These are phyloP conservation scores for Sussaba pulchella DNA, from an alignment of 2,888 invertebrate genomes.

Conservation along the genomic window DNA sequence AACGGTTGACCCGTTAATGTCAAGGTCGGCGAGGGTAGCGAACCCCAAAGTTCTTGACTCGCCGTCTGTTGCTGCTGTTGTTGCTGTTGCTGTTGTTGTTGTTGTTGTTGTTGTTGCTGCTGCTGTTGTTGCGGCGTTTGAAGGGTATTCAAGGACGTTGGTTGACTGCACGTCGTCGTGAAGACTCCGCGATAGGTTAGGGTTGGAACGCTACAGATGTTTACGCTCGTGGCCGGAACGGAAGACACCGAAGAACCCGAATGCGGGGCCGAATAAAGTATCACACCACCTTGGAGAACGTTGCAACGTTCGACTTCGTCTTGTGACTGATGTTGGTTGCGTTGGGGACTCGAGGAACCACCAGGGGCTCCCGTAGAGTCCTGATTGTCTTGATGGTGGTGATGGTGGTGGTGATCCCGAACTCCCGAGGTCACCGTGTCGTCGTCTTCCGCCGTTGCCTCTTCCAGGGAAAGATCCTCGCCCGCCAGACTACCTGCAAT, in stretches of 20 bases:
- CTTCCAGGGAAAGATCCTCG: slow-evolving; percentile 91
- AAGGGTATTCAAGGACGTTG: slow-evolving; percentile 88
- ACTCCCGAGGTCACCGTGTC: slow-evolving; percentile 77
- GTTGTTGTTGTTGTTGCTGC: slow-evolving; percentile 86
- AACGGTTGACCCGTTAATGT: slow-evolving; percentile 80
- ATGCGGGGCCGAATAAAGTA: slow-evolving; percentile 81
- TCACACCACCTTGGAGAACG: slow-evolving; percentile 81
- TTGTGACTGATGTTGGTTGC: slow-evolving; percentile 77
- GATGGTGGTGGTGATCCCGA: slow-evolving; percentile 84
- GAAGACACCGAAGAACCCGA: slow-evolving; percentile 75
- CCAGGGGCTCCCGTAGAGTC: slow-evolving; percentile 69
- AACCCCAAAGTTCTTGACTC: slow-evolving; percentile 83
- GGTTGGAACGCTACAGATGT: slow-evolving; percentile 84
- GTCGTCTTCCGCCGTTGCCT: slow-evolving; percentile 85
- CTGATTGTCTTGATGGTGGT: slow-evolving; percentile 84
- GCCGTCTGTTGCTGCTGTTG: slow-evolving; percentile 81
- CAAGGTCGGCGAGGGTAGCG: slow-evolving; percentile 81
- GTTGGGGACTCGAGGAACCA: slow-evolving; percentile 76
- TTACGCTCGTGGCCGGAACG: slow-evolving; percentile 79
- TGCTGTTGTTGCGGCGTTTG: slow-evolving; percentile 86
- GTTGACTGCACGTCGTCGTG: slow-evolving; percentile 88
- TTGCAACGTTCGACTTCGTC: slow-evolving; percentile 81
- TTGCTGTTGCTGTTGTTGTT: slow-evolving; percentile 82
- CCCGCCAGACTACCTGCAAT: slow-evolving; percentile 92
- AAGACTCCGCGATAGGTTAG: slow-evolving; percentile 89